Percentiles rank a stretch among this genome's conserved stretches.
phyloP scores from a whole-genome alignment of 2,888 invertebrate species.

The Chalcosyrphus nemorum region DNA sequence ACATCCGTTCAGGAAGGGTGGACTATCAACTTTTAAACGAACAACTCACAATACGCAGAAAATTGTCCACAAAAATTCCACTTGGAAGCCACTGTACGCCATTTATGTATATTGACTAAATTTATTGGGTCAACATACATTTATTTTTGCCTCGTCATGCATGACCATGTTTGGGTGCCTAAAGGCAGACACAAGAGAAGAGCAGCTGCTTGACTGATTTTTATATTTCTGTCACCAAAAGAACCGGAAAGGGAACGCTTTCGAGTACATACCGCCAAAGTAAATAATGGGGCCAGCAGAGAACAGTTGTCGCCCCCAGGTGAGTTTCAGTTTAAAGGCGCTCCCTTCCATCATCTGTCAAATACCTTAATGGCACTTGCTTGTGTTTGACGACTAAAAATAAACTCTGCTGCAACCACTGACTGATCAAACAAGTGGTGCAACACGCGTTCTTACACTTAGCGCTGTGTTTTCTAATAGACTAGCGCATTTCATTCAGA shows the following conservation, averaged over 20 bases:
- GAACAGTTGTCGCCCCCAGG: constrained; percentile 51
- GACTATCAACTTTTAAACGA: too few relatives aligned
- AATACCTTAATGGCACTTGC: constrained; percentile 32
- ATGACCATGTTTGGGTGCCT: constrained; percentile 47
- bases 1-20: too few relatives aligned
- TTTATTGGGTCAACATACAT: constrained; percentile 66
- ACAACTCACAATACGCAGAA: too few relatives aligned
- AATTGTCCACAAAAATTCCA: too few relatives aligned
- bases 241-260: constrained; percentile 41
- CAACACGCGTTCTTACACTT: constrained; percentile 29
- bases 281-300: constrained; percentile 37
- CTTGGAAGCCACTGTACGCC: too few relatives aligned
- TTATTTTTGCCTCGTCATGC: constrained; percentile 26
- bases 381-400: constrained; percentile 35
- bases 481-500: background rate
- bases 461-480: background rate
- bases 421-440: constrained; percentile 34
- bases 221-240: background rate
- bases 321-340: constrained; percentile 9
- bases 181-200: constrained; percentile 14
- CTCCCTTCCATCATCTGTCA: constrained; percentile 24
- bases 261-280: constrained; percentile 22
- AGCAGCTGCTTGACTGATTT: constrained; percentile 63
- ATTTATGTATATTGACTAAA: constrained; percentile 62
- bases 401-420: constrained; percentile 24